phyloP scores from a whole-genome alignment of 2,797 vertebrate genomes.

The Cirrhinus molitorella region DNA sequence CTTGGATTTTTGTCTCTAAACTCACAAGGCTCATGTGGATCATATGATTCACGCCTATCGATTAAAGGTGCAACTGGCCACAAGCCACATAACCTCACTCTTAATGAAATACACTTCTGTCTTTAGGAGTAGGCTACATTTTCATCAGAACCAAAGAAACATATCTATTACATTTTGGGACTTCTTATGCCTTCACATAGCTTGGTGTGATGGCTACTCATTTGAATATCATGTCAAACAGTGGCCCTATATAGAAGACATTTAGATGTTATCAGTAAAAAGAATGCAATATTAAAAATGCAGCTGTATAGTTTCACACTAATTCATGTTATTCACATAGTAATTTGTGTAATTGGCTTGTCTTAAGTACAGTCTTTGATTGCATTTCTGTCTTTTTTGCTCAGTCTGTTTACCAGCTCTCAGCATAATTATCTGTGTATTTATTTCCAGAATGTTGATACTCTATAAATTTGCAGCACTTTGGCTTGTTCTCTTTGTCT shows the following conservation, averaged over 20 bases:
- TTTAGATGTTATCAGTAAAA: background rate
- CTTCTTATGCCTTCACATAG: too few relatives aligned
- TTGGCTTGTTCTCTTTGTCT: constrained; percentile 22
- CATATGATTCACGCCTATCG: background rate
- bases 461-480: constrained; percentile 25
- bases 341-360: background rate
- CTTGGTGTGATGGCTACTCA: background rate
- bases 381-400: background rate
- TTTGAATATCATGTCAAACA: background rate
- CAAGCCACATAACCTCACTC: background rate
- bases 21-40: background rate
- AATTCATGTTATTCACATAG: background rate
- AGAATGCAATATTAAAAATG: background rate
- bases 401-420: background rate
- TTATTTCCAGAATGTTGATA: background rate
- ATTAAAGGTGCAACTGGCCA: background rate
- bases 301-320: background rate
- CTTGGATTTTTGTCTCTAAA: background rate
- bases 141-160: too few relatives aligned
- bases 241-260: background rate
- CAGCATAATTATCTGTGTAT: background rate
- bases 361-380: background rate
- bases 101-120: background rate
- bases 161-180: background rate
- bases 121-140: background rate